Conservation (phyloP, 2,888 invertebrate genomes). For the Seira sanloemensis region DNA sequence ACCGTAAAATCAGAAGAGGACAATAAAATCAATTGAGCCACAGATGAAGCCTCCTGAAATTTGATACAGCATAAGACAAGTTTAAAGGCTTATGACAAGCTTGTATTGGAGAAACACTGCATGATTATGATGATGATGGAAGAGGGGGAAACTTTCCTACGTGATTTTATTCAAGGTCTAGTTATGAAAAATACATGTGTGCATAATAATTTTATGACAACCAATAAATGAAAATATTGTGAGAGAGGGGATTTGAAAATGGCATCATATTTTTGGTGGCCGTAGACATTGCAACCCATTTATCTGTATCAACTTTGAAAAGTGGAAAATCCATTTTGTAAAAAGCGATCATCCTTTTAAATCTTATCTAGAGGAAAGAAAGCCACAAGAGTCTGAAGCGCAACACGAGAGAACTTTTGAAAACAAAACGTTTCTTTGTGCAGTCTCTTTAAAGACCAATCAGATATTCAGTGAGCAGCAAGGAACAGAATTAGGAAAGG, state of each 20-base stretch:
- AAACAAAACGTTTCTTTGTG: neutral
- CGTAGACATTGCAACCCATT: too few relatives aligned
- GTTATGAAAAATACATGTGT: neutral
- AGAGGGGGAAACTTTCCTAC: neutral
- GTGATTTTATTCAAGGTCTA: neutral
- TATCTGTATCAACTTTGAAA: neutral
- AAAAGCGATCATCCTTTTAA: neutral
- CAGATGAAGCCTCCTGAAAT: neutral
- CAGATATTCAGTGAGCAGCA: neutral
- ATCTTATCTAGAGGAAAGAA: neutral
- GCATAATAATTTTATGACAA: neutral
- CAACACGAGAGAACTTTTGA: neutral
- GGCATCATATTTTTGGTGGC: neutral
- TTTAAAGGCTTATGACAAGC: neutral
- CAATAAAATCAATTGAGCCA: neutral
- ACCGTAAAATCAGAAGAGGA: neutral
- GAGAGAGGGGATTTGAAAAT: neutral
- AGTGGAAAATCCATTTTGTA: neutral
- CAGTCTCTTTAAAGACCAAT: neutral
- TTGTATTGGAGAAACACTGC: too few relatives aligned
- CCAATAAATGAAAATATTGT: neutral
- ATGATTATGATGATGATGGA: too few relatives aligned
- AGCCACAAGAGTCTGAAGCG: too few relatives aligned
- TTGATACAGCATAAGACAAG: neutral
- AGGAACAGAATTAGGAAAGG: neutral